Conservation (phyloP, 2,113 vertebrate genomes). For the Hassar affinis region DNA sequence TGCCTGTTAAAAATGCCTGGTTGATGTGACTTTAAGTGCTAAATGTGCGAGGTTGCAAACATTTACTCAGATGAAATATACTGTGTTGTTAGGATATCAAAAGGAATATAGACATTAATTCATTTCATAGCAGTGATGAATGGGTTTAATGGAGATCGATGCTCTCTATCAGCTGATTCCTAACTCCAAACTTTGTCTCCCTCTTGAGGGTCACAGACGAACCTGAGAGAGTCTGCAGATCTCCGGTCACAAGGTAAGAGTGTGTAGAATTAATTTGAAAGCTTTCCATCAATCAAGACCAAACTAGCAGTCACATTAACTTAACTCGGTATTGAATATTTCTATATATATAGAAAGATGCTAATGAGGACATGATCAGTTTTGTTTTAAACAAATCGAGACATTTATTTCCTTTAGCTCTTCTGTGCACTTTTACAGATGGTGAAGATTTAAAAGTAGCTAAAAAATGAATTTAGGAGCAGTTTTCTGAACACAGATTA, state of each 20-base stretch:
- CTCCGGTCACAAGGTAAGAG: constrained; percentile 91
- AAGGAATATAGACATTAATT: background rate
- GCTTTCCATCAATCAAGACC: background rate
- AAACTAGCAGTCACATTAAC: background rate
- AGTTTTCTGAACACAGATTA: constrained; percentile 31
- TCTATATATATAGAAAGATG: too few species aligned
- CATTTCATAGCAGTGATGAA: background rate
- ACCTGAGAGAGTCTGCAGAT: constrained; percentile 97
- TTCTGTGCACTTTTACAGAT: background rate
- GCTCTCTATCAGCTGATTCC: constrained; percentile 60
- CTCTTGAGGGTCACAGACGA: constrained; percentile 90
- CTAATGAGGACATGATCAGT: background rate
- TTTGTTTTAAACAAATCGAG: background rate
- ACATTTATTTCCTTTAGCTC: background rate
- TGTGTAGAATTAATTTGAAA: background rate
- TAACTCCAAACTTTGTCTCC: constrained; percentile 64
- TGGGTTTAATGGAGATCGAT: background rate
- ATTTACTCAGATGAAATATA: background rate
- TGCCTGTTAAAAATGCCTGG: background rate
- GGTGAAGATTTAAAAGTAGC: background rate
- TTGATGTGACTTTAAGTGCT: background rate
- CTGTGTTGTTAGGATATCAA: background rate
- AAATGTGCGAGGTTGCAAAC: background rate
- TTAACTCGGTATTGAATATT: background rate
- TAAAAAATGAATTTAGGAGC: background rate